These are phyloP conservation scores for Parapristionchus giblindavisi DNA, from an alignment of 2,888 invertebrate species.

Conservation along the genomic window DNA sequence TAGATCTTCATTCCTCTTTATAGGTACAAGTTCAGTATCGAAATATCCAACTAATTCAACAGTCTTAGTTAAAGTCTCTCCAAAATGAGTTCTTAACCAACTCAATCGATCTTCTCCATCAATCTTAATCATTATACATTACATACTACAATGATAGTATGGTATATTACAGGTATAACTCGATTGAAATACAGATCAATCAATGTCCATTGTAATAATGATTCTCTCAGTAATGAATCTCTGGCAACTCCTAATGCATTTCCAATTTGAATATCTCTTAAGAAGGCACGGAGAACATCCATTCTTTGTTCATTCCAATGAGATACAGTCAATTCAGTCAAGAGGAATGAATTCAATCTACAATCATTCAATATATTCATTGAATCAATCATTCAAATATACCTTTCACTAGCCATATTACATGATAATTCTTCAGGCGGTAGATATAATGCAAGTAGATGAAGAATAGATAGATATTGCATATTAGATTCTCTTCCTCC, in stretches of 20 bases:
- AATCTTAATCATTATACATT: constrained; percentile 39
- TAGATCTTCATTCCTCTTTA: constrained; percentile 26
- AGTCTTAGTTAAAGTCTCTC: constrained; percentile 46
- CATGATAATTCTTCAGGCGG: constrained; percentile 42
- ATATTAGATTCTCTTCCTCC: constrained; percentile 76
- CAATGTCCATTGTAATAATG: constrained; percentile 51
- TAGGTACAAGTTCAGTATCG: constrained; percentile 34
- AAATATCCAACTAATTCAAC: constrained; percentile 46
- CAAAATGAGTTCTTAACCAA: constrained; percentile 50
- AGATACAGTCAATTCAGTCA: constrained; percentile 47
- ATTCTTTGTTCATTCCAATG: constrained; percentile 50
- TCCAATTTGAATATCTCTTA: constrained; percentile 10
- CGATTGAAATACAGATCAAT: constrained; percentile 51
- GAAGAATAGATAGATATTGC: constrained; percentile 83
- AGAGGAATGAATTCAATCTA: constrained; percentile 46
- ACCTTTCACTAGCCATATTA: constrained; percentile 25
- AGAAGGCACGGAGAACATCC: constrained; percentile 38
- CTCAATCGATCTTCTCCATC: constrained; percentile 45
- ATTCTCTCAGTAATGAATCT: constrained; percentile 38
- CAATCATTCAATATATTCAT: not conserved
- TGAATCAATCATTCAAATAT: not conserved
- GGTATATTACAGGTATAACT: constrained; percentile 48
- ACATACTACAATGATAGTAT: not conserved
- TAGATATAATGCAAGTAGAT: constrained; percentile 47
- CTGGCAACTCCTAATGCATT: constrained; percentile 6